Evolutionary conservation across 2,888 invertebrate genomes (phyloP).

Genomic region (Lamellibrachia satsuma): DNA sequence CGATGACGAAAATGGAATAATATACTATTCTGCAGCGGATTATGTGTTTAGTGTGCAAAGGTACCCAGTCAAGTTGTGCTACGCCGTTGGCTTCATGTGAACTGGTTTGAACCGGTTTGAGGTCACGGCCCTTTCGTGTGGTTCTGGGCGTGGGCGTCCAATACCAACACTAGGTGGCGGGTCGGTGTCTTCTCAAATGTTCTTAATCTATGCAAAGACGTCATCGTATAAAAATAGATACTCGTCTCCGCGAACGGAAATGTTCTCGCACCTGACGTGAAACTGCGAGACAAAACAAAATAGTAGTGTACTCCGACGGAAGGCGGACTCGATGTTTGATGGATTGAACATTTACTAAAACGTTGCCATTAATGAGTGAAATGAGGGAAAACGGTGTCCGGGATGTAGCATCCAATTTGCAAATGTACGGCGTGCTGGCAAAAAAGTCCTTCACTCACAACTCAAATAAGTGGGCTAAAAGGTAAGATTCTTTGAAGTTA

Average conservation of each 20-base stretch:
- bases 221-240: not conserved
- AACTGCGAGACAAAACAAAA: constrained; percentile 17
- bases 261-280: not conserved
- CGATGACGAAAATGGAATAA: not conserved
- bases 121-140: not conserved
- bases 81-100: not conserved
- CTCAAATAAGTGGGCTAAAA: not conserved
- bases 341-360: not conserved
- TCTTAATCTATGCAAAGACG: not conserved
- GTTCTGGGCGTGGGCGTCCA: not conserved
- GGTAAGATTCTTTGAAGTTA: constrained; percentile 17
- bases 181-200: not conserved
- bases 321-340: not conserved
- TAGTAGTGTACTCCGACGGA: not conserved
- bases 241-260: not conserved
- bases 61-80: not conserved
- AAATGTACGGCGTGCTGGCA: constrained; percentile 6
- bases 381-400: constrained; percentile 17
- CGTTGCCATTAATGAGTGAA: constrained; percentile 17
- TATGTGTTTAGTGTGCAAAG: not conserved
- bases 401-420: constrained; percentile 11
- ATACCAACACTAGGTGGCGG: not conserved
- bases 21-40: not conserved
- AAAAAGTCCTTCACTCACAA: constrained; percentile 11
- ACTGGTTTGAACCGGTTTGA: constrained; percentile 17